Evolutionary conservation across 1,140 invertebrate genomes (phyloP).

Genomic region (Meloidogyne floridensis): DNA sequence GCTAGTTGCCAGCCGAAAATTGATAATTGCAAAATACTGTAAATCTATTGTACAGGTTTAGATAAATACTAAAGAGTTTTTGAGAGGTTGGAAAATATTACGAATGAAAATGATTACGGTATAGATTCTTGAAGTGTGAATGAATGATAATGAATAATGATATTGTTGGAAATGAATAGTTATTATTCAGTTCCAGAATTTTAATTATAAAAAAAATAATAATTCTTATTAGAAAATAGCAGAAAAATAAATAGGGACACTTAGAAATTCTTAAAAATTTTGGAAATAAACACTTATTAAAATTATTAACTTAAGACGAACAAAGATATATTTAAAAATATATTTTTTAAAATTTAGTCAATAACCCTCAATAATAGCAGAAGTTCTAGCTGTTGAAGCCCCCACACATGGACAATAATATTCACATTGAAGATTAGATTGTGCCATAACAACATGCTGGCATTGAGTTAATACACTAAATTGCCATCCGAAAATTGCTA

Average conservation of each 20-base stretch:
- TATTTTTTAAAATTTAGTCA: background rate
- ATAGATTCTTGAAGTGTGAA: too few species aligned
- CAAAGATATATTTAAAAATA: slow-evolving; percentile 6
- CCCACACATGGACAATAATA: slow-evolving; percentile 65
- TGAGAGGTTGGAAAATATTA: too few species aligned
- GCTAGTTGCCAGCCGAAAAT: slow-evolving; percentile 66
- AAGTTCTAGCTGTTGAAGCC: slow-evolving; percentile 63
- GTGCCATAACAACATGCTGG: slow-evolving; percentile 62
- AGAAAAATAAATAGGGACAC: background rate
- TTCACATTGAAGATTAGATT: slow-evolving; percentile 65
- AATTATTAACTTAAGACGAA: background rate
- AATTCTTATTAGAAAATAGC: background rate
- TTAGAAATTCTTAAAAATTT: background rate
- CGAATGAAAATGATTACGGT: too few species aligned
- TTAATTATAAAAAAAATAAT: too few species aligned
- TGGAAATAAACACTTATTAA: background rate
- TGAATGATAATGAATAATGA: too few species aligned
- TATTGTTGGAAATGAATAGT: too few species aligned
- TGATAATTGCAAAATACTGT: slow-evolving; percentile 59
- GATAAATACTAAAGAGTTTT: too few species aligned
- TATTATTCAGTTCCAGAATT: too few species aligned
- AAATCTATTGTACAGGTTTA: slow-evolving; percentile 51
- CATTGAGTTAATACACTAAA: slow-evolving; percentile 58
- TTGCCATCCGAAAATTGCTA: slow-evolving; percentile 63
- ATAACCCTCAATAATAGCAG: slow-evolving; percentile 62